Conservation (phyloP, 2,113 vertebrate genomes). For the Colistium nudipinnis region DNA sequence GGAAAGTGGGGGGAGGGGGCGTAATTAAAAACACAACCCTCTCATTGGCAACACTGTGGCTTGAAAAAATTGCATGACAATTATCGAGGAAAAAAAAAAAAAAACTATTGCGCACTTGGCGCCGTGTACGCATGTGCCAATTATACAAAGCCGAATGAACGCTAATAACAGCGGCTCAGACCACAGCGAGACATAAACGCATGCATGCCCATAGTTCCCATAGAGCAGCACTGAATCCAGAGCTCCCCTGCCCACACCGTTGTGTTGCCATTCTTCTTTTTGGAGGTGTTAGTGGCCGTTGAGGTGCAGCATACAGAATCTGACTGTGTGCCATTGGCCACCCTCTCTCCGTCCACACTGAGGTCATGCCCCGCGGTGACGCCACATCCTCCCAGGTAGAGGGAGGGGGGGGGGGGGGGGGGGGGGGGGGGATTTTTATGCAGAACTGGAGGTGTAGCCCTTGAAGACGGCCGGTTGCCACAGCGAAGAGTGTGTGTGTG, state of each 20-base stretch:
- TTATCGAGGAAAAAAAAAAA: too few species aligned
- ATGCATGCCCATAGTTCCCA: conserved; percentile 8
- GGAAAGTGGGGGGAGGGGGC: conserved; percentile 43
- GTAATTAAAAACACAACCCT: conserved; percentile 77
- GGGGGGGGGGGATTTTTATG: conserved; percentile 25
- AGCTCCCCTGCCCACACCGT: conserved; percentile 10
- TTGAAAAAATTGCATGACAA: conserved; percentile 53
- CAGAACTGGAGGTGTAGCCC: conserved; percentile 46
- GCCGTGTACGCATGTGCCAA: conserved; percentile 36
- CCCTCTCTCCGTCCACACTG: conserved; percentile 38
- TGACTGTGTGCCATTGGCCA: conserved; percentile 21
- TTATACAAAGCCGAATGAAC: conserved; percentile 35
- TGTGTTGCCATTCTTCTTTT: too few species aligned
- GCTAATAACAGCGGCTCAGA: conserved; percentile 39
- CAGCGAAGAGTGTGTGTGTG: conserved; percentile 41
- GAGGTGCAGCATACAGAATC: conserved; percentile 55
- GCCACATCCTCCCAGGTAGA: conserved; percentile 39
- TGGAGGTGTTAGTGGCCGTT: conserved; percentile 38
- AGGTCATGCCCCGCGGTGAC: conserved; percentile 52
- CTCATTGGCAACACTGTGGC: conserved; percentile 40
- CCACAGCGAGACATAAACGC: conserved; percentile 31
- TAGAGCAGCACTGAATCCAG: conserved; percentile 13
- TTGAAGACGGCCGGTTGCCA: conserved; percentile 64
- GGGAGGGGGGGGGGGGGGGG: not conserved
- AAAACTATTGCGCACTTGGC: conserved; percentile 35